Evolutionary conservation across 2,888 invertebrate genomes (phyloP).

Genomic region (Thalpophila matura): DNA sequence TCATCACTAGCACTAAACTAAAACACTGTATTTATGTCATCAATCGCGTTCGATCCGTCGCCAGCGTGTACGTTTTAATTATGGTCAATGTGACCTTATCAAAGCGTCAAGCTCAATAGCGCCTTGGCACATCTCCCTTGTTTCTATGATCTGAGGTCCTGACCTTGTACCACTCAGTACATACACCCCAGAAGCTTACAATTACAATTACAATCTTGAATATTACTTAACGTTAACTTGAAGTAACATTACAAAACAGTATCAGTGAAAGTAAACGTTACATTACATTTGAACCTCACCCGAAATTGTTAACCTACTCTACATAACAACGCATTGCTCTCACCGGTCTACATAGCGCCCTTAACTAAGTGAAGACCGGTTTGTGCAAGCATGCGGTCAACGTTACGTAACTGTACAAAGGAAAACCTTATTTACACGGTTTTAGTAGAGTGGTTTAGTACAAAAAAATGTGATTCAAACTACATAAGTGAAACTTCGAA

Average conservation of each 20-base stretch:
- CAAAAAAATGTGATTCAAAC: too few species aligned
- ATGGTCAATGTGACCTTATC: too few species aligned
- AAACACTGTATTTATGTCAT: too few species aligned
- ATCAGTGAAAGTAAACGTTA: conserved; percentile 46
- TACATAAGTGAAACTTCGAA: too few species aligned
- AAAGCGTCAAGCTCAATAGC: too few species aligned
- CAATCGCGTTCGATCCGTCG: too few species aligned
- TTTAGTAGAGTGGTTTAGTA: too few species aligned
- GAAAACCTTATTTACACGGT: not conserved
- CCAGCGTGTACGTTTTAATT: too few species aligned
- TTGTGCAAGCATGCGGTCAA: conserved; percentile 18
- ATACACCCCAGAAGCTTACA: conserved; percentile 6
- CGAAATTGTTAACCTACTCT: conserved; percentile 53
- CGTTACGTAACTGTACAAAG: conserved; percentile 23
- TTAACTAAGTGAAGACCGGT: conserved; percentile 27
- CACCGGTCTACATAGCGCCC: conserved; percentile 46
- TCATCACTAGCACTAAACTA: too few species aligned
- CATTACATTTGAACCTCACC: conserved; percentile 45
- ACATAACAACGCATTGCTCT: conserved; percentile 41
- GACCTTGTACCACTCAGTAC: conserved; percentile 25
- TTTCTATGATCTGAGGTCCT: too few species aligned
- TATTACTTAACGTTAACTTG: conserved; percentile 28
- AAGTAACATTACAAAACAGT: conserved; percentile 29
- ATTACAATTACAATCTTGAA: not conserved
- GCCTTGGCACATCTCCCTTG: too few species aligned